Base-by-base conservation (phyloP, 2,888 invertebrate genomes). In the Diabrotica balteata region DNA sequence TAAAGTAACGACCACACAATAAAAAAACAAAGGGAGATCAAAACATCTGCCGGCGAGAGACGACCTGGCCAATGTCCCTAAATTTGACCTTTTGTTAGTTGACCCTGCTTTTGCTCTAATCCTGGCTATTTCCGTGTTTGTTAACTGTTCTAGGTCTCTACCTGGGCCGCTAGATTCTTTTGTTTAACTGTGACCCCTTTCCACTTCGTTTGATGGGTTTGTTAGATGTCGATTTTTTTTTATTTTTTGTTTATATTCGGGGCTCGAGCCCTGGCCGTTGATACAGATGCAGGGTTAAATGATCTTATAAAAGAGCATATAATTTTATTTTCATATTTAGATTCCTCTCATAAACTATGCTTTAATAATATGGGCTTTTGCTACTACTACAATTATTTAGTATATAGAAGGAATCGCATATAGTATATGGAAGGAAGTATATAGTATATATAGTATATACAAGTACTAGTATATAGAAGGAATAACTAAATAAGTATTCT, bases 1-100 rank as follows among this genome's bases (percentile, higher is more conserved):
- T 50, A 49, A 52, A 43, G 58, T 68, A 71, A 71, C 68, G 64
- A 68, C 60, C 66, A 49, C 63, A 51, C 8, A 47, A 46, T 59
- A 66, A 69, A 69, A 67, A 66, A 69, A 69, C 65, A 66, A 62
- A 66, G 59, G 54, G 62, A 53, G 66, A 64, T 64, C 64, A 64
- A 66, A 69, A 69, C 69, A 69, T 69, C 69, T 69, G 69, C 63
- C 59, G 58, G 44, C 54, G 54, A 47, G 54, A 47, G 53, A 51
- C 62, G 62, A 63, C 63, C 71, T 78, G 78, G 80, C 79, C 80
- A 80, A 71, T 80, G 80, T 80, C 79, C 80, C 80, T 74, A 78
- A 79, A 77, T 79, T 78, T 80, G 80, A 80, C 80, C 80, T 79
- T 75, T 79, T 80, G 77, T 76, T 77, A 69, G 72, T 73, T 74